phyloP scores from a whole-genome alignment of 2,888 invertebrate genomes.

The Pyrocoelia pectoralis region DNA sequence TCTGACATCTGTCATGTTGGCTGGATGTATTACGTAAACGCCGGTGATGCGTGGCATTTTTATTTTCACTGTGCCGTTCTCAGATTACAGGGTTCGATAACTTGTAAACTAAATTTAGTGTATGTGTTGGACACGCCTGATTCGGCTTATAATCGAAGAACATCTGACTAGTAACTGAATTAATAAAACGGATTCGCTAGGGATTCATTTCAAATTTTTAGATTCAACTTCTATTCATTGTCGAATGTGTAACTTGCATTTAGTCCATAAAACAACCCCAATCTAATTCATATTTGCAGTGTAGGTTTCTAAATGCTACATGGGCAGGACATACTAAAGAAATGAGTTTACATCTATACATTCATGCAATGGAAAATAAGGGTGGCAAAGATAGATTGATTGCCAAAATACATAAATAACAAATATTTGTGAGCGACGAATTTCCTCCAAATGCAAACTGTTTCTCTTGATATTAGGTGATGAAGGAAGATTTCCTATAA shows the following conservation, averaged over 20 bases:
- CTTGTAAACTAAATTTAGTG: slow-evolving; percentile 53
- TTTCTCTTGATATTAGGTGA: too few species aligned
- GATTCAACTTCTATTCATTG: slow-evolving; percentile 13
- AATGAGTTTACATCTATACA: too few species aligned
- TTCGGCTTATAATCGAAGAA: slow-evolving; percentile 48
- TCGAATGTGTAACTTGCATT: neutral
- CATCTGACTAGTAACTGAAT: slow-evolving; percentile 29
- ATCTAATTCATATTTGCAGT: too few species aligned
- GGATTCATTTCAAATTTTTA: slow-evolving; percentile 25
- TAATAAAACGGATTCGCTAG: slow-evolving; percentile 32
- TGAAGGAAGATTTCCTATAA: too few species aligned
- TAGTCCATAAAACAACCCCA: too few species aligned
- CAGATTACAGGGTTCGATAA: slow-evolving; percentile 54
- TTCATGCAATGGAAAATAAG: too few species aligned
- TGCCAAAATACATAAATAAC: too few species aligned
- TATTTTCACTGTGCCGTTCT: slow-evolving; percentile 46
- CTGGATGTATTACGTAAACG: slow-evolving; percentile 50
- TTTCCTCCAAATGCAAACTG: too few species aligned
- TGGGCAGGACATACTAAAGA: too few species aligned
- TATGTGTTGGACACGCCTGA: slow-evolving; percentile 54
- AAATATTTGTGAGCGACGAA: too few species aligned
- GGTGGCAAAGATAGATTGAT: too few species aligned
- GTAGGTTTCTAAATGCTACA: too few species aligned
- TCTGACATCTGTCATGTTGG: slow-evolving; percentile 57
- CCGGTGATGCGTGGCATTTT: slow-evolving; percentile 45